Evolutionary conservation across 2,113 vertebrate genomes (phyloP).

Genomic region (Grammomys dolichurus): DNA sequence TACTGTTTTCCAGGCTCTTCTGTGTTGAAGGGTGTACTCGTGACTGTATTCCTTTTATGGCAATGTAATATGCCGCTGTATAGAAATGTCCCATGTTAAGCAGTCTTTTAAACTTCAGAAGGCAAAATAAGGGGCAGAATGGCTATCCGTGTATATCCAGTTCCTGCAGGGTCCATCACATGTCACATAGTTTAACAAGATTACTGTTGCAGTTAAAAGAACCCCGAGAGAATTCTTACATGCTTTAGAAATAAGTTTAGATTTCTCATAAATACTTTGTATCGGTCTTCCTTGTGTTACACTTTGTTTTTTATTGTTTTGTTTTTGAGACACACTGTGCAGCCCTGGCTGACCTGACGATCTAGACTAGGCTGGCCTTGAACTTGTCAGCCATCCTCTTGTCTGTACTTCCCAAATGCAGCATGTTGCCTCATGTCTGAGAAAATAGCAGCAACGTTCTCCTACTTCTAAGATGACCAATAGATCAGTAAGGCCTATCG

Average conservation of each 20-base stretch:
- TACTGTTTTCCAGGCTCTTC: neutral
- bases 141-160: neutral
- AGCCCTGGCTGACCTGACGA: neutral
- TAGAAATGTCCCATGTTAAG: neutral
- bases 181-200: neutral
- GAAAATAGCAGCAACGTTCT: neutral
- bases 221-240: neutral
- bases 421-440: neutral
- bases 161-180: neutral
- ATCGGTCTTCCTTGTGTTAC: neutral
- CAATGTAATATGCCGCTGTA: neutral
- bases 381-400: neutral
- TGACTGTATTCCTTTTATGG: neutral
- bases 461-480: neutral
- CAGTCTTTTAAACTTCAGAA: conserved; percentile 20
- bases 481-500: neutral
- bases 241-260: neutral
- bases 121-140: neutral
- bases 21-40: neutral
- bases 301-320: neutral
- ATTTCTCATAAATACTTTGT: neutral
- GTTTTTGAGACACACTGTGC: neutral
- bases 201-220: neutral
- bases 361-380: neutral
- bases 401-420: neutral